Conservation (phyloP, 2,888 invertebrate species). For the Hypomecis atomaria region DNA sequence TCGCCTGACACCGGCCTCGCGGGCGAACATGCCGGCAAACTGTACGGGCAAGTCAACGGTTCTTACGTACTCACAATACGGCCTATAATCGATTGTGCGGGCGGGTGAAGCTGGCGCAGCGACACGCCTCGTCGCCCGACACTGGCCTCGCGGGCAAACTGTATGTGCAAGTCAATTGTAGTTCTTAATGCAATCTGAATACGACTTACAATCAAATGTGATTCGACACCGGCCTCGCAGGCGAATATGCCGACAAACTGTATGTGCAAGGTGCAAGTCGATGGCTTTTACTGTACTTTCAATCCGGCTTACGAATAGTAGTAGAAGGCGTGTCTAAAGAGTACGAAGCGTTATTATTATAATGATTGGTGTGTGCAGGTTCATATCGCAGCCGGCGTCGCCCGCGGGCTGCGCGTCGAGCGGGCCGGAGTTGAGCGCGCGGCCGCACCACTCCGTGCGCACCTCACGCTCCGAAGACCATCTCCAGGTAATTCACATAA, state of each 20-base stretch:
- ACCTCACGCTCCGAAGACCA: slow-evolving; percentile 97
- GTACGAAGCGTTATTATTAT: too few relatives aligned
- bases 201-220: too few relatives aligned
- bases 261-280: slow-evolving; percentile 49
- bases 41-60: slow-evolving; percentile 53
- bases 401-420: slow-evolving; percentile 63
- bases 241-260: slow-evolving; percentile 73
- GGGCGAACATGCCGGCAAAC: slow-evolving; percentile 70
- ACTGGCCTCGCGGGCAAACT: too few relatives aligned
- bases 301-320: background rate
- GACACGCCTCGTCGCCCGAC: too few relatives aligned
- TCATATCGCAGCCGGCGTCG: slow-evolving; percentile 80
- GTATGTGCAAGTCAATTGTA: too few relatives aligned
- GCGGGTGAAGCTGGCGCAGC: too few relatives aligned
- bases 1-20: slow-evolving; percentile 76
- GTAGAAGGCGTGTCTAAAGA: too few relatives aligned
- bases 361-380: slow-evolving; percentile 54
- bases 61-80: background rate
- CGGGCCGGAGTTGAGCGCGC: slow-evolving; percentile 58
- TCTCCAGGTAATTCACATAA: too few relatives aligned
- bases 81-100: background rate
- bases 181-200: too few relatives aligned
- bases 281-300: background rate
- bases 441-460: slow-evolving; percentile 89
- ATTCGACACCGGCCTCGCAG: slow-evolving; percentile 71